Evolutionary conservation across 2,888 invertebrate genomes (phyloP), one percentile per base, ranked within the genome.

Genomic region (Rotaria sp.): DNA sequence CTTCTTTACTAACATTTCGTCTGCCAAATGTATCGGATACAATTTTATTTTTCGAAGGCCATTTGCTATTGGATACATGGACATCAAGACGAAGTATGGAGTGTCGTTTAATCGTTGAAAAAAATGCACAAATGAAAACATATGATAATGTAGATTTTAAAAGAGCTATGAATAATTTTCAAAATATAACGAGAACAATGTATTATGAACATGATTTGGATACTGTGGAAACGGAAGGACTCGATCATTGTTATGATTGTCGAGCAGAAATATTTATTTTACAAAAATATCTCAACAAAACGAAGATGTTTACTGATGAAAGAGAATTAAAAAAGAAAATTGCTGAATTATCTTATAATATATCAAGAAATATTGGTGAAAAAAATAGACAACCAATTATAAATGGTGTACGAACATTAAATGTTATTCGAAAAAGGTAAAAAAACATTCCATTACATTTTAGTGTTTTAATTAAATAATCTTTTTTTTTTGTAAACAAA

Each of bases 191-290:
- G 45, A 10, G 85, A 57, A 59, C 59, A 41, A 26, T 38, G 24
- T 57, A 30, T 57, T 85, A 85, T 45, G 45, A 59, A 41, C 59
- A 85, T 45, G 59, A 59, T 59, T 13, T 59, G 1, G 59, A 59
- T 30, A 38, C 59, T 59, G 41, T 85, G n/a, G 59, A 59, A 41
- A 59, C 85, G 2, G 57, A 57, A 57, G 85, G 85, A 41, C 26
- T 85, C 45, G 85, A 85, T 59, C 85, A 85, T 59, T 85, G 85
- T 59, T 85, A 85, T 85, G 85, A 85, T 85, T 85, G 85, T 67
- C 57, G 59, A 30, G 45, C 85, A 41, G 85, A 85, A 67, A 41
- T 85, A 15, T 85, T 85, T 85, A 85, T 85, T 85, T 45, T 85
- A 38, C 26, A 85, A 59, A 59, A 85, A 38, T 85, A 85, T 59